Evolutionary conservation across 2,888 invertebrate species (phyloP), one percentile per base, ranked within the genome.

Genomic region (Nebria salina): DNA sequence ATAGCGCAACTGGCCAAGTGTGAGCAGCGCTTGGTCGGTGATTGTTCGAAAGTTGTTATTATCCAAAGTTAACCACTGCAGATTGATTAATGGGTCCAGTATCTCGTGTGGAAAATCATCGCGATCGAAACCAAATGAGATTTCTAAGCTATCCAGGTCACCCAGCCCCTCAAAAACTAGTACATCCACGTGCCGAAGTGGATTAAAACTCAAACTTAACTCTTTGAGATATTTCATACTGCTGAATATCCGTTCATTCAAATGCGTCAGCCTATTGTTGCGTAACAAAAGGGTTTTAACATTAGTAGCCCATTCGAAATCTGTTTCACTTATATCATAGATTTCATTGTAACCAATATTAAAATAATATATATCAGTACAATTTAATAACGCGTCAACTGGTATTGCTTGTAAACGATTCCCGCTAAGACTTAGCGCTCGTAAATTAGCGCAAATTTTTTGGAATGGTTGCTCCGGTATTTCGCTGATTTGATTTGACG

Each of bases 301-400:
- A 85, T 94, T 94, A 82, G 91, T 91, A 42, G 95, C 95, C 96
- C 96, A 97, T 83, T 92, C 92, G 86, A 97, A 96, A 87, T 96
- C 95, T 83, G 93, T 93, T 82, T 94, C 93, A 84, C 92, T 92
- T 85, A 96, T 92, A 87, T 95, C 93, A 84, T 93, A 91, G 86
- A 97, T 96, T 87, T 93, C 93, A 88, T 97, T 97, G 89, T 96
- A 97, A 83, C 96, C 97, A 86, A 97, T 92, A 89, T 97, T 97
- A 84, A 97, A 92, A 89, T 97, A 96, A n/a, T 95, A 92, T 80
- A 97, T 90, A 86, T 93, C 93, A 77, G 93, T 92, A 86, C 96
- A 95, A 85, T 93, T 92, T 85, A 91, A 91, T 82, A 97, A 90
- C 4, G 94, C 92, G 64, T 91, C 90, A 0, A 92, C 90, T 9